These are phyloP conservation scores for Zosterops borbonicus DNA, from an alignment of 2,113 vertebrate genomes.

Conservation along the genomic window DNA sequence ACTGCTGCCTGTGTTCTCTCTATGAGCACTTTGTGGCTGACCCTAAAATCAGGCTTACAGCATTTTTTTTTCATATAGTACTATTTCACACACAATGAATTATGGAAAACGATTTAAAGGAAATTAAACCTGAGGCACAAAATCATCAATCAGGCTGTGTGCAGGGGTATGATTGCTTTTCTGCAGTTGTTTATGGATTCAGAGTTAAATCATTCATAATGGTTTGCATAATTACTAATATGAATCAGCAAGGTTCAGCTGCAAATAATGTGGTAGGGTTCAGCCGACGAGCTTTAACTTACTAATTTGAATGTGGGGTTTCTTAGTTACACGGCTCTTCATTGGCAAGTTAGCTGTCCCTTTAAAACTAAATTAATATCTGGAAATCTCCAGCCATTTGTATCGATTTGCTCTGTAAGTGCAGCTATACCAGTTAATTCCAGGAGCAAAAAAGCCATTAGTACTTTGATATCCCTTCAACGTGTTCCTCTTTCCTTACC, in stretches of 20 bases:
- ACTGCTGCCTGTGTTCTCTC: background rate
- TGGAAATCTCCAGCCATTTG: constrained; percentile 32
- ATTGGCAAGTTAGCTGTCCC: constrained; percentile 27
- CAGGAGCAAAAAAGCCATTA: constrained; percentile 49
- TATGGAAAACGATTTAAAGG: background rate
- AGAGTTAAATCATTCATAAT: background rate
- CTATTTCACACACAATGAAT: background rate
- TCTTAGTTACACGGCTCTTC: constrained; percentile 36
- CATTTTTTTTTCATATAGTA: background rate
- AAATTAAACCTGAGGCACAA: constrained; percentile 1
- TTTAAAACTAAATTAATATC: constrained; percentile 33
- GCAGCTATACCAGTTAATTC: constrained; percentile 67
- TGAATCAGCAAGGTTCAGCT: background rate
- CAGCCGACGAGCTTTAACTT: background rate
- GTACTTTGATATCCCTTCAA: constrained; percentile 46
- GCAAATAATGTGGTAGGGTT: background rate
- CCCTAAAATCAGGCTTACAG: background rate
- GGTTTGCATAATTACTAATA: constrained; percentile 1
- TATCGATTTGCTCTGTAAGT: constrained; percentile 57
- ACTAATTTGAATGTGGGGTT: background rate
- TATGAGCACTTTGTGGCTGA: background rate
- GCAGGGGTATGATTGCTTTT: background rate
- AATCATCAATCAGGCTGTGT: background rate
- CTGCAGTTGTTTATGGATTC: background rate
- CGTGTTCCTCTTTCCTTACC: constrained; percentile 30